These are phyloP conservation scores for Halocynthia roretzi DNA, from an alignment of 23 tunicate species.

Conservation along the genomic window DNA sequence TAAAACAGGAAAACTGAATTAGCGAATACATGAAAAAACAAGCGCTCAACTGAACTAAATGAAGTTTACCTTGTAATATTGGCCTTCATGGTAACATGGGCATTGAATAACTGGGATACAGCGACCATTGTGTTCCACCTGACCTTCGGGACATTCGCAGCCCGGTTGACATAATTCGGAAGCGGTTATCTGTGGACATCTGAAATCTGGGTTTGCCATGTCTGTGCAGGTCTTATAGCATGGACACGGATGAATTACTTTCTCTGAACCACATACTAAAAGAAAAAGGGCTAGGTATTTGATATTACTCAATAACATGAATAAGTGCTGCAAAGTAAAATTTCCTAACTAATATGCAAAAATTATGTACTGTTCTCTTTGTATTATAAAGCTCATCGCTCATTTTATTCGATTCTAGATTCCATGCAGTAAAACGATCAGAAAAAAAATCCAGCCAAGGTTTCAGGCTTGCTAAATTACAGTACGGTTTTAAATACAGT, in stretches of 20 bases:
- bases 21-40: neutral
- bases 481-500: too few relatives aligned
- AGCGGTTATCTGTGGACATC: neutral
- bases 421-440: too few relatives aligned
- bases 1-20: neutral
- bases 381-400: too few relatives aligned
- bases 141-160: conserved; percentile 67
- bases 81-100: conserved; percentile 72
- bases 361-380: too few relatives aligned
- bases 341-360: too few relatives aligned
- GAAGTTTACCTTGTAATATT: conserved; percentile 45
- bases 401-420: too few relatives aligned
- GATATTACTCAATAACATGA: neutral
- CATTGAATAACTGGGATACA: conserved; percentile 55
- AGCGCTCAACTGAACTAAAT: neutral
- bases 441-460: too few relatives aligned
- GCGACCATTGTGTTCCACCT: conserved; percentile 74
- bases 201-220: conserved; percentile 34
- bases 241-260: conserved; percentile 74
- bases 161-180: conserved; percentile 15
- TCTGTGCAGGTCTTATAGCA: conserved; percentile 76
- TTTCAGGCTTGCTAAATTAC: too few relatives aligned
- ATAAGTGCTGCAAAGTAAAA: too few relatives aligned
- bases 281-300: neutral
- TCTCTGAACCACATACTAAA: conserved; percentile 52